These are phyloP conservation scores for Adelognathus sp. DNA, from an alignment of 2,888 invertebrate species.

Conservation along the genomic window DNA sequence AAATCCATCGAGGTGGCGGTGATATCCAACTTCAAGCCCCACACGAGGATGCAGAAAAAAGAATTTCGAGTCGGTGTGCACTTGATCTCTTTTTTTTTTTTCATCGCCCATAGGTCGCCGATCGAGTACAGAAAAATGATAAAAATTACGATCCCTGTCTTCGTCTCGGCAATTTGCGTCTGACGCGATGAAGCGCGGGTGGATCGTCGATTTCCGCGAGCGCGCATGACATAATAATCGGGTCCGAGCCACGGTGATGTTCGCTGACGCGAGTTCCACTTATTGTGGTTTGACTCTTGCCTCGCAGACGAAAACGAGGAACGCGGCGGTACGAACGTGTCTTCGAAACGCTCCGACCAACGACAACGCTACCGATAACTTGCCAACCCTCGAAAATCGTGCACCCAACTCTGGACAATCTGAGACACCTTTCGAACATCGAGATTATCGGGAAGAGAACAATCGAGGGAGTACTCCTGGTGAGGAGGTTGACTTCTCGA, in stretches of 20 bases:
- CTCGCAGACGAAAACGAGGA: constrained; percentile 47
- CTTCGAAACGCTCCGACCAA: constrained; percentile 7
- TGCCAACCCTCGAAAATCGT: neutral
- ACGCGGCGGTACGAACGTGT: constrained; percentile 44
- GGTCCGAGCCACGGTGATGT: constrained; percentile 39
- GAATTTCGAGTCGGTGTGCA: neutral
- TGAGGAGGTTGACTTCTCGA: neutral
- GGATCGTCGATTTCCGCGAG: constrained; percentile 18
- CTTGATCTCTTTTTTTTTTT: neutral
- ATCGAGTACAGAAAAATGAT: neutral
- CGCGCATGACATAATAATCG: constrained; percentile 52
- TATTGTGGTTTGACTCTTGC: constrained; percentile 37
- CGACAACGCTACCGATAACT: neutral
- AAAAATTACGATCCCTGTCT: constrained; percentile 7
- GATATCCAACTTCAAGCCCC: neutral
- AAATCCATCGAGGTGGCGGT: neutral
- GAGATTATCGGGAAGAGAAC: neutral
- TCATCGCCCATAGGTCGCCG: neutral
- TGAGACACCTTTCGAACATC: neutral
- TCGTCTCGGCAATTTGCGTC: neutral
- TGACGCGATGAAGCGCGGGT: constrained; percentile 14
- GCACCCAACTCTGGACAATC: neutral
- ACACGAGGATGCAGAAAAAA: neutral
- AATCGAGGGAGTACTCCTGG: neutral
- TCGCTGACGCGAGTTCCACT: constrained; percentile 27